Evolutionary conservation across 2,113 vertebrate species (phyloP), one percentile per base, ranked within the genome.

Genomic region (Tauraco erythrolophus): DNA sequence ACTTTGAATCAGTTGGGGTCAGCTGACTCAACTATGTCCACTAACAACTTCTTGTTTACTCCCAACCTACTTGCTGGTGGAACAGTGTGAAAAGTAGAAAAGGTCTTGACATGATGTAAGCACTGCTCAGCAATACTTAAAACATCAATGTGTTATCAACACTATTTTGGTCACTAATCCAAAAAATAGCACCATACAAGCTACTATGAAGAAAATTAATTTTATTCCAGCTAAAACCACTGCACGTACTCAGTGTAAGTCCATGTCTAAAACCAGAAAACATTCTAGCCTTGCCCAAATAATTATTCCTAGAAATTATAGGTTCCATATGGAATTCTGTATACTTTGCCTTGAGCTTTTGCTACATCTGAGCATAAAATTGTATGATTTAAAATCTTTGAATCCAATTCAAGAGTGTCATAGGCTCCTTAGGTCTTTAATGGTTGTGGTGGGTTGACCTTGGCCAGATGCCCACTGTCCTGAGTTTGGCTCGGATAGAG

Each of bases 31-130:
- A 31, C 6, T 35, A 5, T 18, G 22, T 62, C 18, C 18, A 6
- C 0, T 30, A 16, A 6, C 30, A 71, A 2, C 15, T 43, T 15
- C 65, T 57, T 27, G 17, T 27, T 12, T 4, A 3, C 5, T 12
- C 51, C 21, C 17, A 58, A n/a, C 13, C 53, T 50, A 4, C n/a
- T 41, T 0, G 0, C 33, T 50, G 28, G 28, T 4, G 2, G 9
- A 15, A 16, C 9, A 7, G 51, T 18, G 14, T 69, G 22, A 82
- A 22, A 10, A 70, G 28, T 10, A 33, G 13, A 39, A 58, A 50
- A 41, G 22, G 1, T 22, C 50, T 56, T 65, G 48, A 22, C 6
- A 15, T 21, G 19, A 13, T 31, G 11, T 21, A n/a, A 53, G 17
- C 13, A 22, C 37, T 54, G 31, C 12, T 65, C 10, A 54, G 19